A percentile compares a stretch with the other conserved stretches of the same genome.
Conservation (phyloP, 2,888 invertebrate genomes). For the Panopea generosa region DNA sequence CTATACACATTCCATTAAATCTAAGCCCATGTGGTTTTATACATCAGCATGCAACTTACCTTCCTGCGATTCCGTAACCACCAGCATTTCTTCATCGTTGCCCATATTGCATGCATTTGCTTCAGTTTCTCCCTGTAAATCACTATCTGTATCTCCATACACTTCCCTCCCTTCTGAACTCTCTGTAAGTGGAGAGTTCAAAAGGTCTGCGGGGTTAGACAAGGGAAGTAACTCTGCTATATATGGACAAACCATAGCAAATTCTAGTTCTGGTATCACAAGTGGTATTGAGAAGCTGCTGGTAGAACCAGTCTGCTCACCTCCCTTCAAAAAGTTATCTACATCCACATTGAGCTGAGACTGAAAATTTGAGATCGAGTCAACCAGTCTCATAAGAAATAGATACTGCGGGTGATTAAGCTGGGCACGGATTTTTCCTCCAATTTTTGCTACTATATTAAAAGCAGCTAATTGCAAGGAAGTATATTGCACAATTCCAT, state of each 20-base stretch:
- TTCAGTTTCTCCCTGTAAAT: conserved; percentile 20
- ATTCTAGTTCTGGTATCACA: conserved; percentile 92
- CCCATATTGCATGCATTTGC: conserved; percentile 14
- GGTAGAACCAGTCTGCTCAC: conserved; percentile 8
- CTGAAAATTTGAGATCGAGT: conserved; percentile 87
- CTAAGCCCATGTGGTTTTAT: too few species aligned
- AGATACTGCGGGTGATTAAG: conserved; percentile 97
- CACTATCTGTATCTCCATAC: conserved; percentile 47
- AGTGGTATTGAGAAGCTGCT: conserved; percentile 87
- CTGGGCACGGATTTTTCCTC: conserved; percentile 94
- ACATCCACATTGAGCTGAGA: conserved; percentile 77
- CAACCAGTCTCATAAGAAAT: conserved; percentile 93
- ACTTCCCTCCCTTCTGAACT: conserved; percentile 35
- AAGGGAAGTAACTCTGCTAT: conserved; percentile 64
- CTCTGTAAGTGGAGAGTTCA: conserved; percentile 47
- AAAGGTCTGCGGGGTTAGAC: conserved; percentile 47
- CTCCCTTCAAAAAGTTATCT: conserved; percentile 87
- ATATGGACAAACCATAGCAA: conserved; percentile 90
- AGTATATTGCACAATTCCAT: conserved; percentile 64
- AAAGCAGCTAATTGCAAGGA: conserved; percentile 87
- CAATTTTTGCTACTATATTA: conserved; percentile 92
- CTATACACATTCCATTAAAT: too few species aligned
- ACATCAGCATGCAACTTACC: conserved; percentile 33
- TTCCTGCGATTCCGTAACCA: conserved; percentile 34
- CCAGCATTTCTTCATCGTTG: conserved; percentile 35